These are phyloP conservation scores for Cotesia glomerata DNA, from an alignment of 1,140 invertebrate species.

Conservation along the genomic window DNA sequence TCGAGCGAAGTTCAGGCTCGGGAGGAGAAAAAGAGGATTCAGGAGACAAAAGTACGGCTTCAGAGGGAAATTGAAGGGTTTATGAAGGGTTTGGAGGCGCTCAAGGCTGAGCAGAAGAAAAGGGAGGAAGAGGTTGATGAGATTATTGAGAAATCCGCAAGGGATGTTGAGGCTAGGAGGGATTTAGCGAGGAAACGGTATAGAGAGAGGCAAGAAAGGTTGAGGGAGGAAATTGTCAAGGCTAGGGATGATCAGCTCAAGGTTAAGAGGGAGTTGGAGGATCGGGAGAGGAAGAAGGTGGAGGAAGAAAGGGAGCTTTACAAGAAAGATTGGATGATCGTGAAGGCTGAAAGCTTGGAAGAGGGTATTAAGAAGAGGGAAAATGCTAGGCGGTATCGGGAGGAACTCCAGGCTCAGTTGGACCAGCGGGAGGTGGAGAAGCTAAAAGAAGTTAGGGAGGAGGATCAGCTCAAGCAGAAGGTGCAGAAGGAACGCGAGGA, in stretches of 20 bases:
- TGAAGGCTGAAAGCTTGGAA: constrained; percentile 26
- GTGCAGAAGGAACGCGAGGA: no score
- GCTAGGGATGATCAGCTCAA: constrained; percentile 37
- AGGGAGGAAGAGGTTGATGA: constrained; percentile 36
- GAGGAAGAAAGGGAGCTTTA: constrained; percentile 30
- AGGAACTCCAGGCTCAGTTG: constrained; percentile 39
- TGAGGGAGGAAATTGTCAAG: constrained; percentile 32
- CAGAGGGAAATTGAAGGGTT: constrained; percentile 39
- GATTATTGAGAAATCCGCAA: constrained; percentile 26
- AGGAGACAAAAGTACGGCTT: constrained; percentile 23
- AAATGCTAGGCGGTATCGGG: constrained; percentile 33
- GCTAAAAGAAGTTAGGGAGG: neutral
- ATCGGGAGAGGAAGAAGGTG: constrained; percentile 12
- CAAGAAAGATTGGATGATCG: constrained; percentile 35
- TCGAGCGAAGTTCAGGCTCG: constrained; percentile 33
- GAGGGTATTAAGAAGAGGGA: constrained; percentile 22
- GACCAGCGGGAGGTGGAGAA: neutral
- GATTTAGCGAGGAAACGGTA: constrained; percentile 28
- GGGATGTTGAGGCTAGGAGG: constrained; percentile 20
- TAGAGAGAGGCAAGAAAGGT: constrained; percentile 28
- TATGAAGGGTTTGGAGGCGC: constrained; percentile 34
- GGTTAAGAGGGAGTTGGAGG: constrained; percentile 18
- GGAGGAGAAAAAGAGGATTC: constrained; percentile 25
- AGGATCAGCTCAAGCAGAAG: neutral
- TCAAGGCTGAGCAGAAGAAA: constrained; percentile 34